Evolutionary conservation across 2,113 vertebrate genomes (phyloP), one percentile per base, ranked within the genome.

Genomic region (Suncus etruscus): DNA sequence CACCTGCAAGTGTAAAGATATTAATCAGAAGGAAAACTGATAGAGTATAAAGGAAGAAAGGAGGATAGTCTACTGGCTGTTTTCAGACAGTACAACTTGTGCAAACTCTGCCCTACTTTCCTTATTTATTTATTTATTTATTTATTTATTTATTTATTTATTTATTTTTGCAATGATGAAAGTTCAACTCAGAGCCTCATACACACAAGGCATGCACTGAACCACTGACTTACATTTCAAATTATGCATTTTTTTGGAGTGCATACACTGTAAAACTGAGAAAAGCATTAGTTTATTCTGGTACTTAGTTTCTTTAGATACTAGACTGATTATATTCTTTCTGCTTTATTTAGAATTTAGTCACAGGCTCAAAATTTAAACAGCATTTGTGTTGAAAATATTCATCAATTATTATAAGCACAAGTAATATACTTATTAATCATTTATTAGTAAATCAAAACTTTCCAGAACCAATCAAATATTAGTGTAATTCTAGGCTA

Each of bases 341-440:
- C 47, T 73, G 7, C 48, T 91, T 20, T 91, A 58, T 80, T 76
- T 92, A 80, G 83, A 27, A 76, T 76, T 76, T 69, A 89, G 70
- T 66, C 31, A 48, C n/a, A 73, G 2, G 10, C 61, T 54, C 15
- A 85, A 50, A 7, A 78, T 8, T 12, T 45, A 6, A 93, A 39
- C 32, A 48, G 2, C 6, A 84, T 91, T 54, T 45, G 70, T 86
- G 20, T 47, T 16, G 7, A 81, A 94, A 84, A 32, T 87, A 32
- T 82, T 27, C 31, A 61, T 11, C 20, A 66, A 15, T 20, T 32
- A 87, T 8, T 27, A 89, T 3, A 79, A 24, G 50, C 25, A 82
- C 18, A 3, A 63, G 0, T 3, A 0, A 70, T 80, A 14, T 25
- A 10, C 25, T 65, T 8, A 7, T 69, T 45, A 78, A 10, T 48